Conservation (phyloP, 1,140 invertebrate species). For the Drosophila nebulosa region DNA sequence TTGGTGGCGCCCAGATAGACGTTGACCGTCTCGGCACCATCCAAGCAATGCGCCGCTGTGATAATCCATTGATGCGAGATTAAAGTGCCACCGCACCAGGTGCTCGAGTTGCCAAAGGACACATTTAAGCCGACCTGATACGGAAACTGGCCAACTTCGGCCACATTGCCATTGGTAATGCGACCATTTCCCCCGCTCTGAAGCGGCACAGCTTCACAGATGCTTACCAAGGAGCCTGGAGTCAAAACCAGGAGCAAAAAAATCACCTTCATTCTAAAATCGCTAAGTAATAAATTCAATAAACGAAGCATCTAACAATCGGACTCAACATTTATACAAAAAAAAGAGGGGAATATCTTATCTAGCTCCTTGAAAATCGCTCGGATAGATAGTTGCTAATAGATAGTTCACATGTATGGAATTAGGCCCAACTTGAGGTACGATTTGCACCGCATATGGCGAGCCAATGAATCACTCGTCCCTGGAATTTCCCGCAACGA, state of each 20-base stretch:
- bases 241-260: neutral
- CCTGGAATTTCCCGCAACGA: neutral
- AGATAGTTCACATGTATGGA: neutral
- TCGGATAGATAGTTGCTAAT: neutral
- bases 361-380: neutral
- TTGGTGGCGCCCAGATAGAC: constrained; percentile 39
- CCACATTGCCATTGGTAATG: constrained; percentile 55
- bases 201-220: neutral
- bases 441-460: neutral
- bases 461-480: neutral
- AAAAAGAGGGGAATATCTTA: neutral
- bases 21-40: constrained; percentile 17
- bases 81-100: constrained; percentile 53
- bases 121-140: constrained; percentile 65
- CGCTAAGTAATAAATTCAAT: constrained; percentile 1
- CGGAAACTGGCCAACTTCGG: constrained; percentile 46
- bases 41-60: constrained; percentile 56
- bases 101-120: constrained; percentile 32
- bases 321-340: constrained; percentile 11
- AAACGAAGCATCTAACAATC: neutral
- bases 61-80: constrained; percentile 44
- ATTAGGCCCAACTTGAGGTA: neutral
- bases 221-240: no score
- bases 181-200: constrained; percentile 4
- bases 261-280: neutral